A percentile compares a stretch with the other conserved stretches of the same genome.
Conservation (phyloP, 1,140 invertebrate genomes). For the Cydia amplana region DNA sequence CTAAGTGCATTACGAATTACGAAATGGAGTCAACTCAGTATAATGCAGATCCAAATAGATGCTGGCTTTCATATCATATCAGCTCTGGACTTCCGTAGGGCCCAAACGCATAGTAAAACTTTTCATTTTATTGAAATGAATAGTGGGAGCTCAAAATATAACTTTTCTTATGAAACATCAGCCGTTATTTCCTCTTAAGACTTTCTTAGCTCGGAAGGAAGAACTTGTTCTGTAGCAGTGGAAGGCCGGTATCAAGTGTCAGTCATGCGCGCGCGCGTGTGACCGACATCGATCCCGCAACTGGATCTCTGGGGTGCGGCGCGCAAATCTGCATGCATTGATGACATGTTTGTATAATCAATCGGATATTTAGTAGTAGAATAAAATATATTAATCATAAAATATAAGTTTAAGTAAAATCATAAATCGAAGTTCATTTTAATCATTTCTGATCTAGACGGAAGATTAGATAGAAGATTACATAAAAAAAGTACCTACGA, state of each 20-base stretch:
- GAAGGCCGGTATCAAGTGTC: constrained; percentile 41
- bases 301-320: constrained; percentile 35
- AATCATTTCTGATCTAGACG: no score
- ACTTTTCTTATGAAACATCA: not conserved
- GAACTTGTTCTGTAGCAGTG: not conserved
- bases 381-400: not conserved
- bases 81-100: no score
- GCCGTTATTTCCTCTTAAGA: constrained; percentile 13
- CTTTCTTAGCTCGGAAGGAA: not conserved
- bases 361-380: not conserved
- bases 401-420: no score
- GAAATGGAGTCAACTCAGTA: no score
- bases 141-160: no score
- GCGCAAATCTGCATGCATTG: not conserved
- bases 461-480: no score
- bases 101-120: no score
- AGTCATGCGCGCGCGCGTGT: constrained; percentile 48
- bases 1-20: no score
- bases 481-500: not conserved
- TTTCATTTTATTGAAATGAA: no score
- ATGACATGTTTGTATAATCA: not conserved
- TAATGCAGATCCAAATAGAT: no score
- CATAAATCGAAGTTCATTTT: no score
- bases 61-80: no score
- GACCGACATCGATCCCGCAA: constrained; percentile 53